Evolutionary conservation across 2,888 invertebrate genomes (phyloP), one percentile per base, ranked within the genome.

Genomic region (Ellobium chinense): DNA sequence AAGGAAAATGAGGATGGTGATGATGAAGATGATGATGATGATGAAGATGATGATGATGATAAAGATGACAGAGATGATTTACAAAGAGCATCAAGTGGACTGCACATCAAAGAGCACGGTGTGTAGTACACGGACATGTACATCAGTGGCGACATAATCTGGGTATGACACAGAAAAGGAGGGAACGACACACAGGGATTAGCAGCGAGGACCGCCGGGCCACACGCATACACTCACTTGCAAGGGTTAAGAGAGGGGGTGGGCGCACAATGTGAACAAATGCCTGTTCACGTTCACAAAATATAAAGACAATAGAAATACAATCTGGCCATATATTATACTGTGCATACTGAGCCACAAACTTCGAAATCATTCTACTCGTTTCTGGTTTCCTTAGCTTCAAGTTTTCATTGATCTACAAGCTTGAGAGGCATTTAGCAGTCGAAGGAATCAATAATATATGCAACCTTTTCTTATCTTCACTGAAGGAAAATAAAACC

Each of bases 171-270:
- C 74, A 74, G 37, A 63, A 31, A 74, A 29, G 36, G 62, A n/a
- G 58, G 27, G 63, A 2, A 31, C 29, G 5, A 36, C 58, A 62
- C 39, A 31, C 37, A 39, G 62, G 62, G 60, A 37, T 58, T 74
- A 74, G 73, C 62, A 39, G 62, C 39, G 39, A 24, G 24, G 60
- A 31, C 36, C n/a, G 29, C 37, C 34, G 29, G 63, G 63, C 73
- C 39, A 74, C 74, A 74, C 74, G n/a, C 31, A 63, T 46, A 63
- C 74, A 39, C 39, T 63, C 63, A 74, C 74, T 63, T 74, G 63
- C 74, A 63, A 31, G 63, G 62, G 27, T 29, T 27, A 24, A 46
- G 29, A n/a, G n/a, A 7, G n/a, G 60, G n/a, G 60, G n/a, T 18
- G 36, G 72, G 58, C 56, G 58, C 62, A 74, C 74, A 63, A 46